These are phyloP conservation scores for Rhinoraja longicauda DNA, from an alignment of 2,797 vertebrate species.

Conservation along the genomic window DNA sequence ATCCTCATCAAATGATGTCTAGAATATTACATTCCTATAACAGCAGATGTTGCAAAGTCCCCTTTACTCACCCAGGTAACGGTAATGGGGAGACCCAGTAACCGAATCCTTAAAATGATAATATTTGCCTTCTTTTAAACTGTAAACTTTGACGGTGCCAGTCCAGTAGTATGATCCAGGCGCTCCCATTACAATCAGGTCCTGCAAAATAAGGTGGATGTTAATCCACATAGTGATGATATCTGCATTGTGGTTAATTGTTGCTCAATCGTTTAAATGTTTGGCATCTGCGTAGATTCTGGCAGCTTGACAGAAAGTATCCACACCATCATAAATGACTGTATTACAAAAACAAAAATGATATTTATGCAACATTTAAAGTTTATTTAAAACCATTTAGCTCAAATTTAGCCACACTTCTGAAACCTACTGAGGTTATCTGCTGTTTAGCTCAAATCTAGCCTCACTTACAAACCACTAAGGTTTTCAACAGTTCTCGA, in stretches of 20 bases:
- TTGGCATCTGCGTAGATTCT: too few species aligned
- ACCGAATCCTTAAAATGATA: conserved; percentile 78
- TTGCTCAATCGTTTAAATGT: not conserved
- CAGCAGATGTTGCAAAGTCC: not conserved
- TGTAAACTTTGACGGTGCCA: conserved; percentile 91
- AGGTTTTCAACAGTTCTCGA: not conserved
- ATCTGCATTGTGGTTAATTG: not conserved
- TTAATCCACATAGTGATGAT: not conserved
- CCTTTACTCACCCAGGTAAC: conserved; percentile 79
- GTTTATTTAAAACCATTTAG: not conserved
- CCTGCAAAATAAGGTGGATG: conserved; percentile 57
- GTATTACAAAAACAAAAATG: too few species aligned
- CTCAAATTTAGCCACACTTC: not conserved
- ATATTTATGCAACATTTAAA: not conserved
- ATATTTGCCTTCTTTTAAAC: conserved; percentile 80
- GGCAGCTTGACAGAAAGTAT: not conserved
- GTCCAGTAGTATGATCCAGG: conserved; percentile 98
- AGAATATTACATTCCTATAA: not conserved
- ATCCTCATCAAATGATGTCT: not conserved
- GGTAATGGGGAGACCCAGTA: conserved; percentile 78
- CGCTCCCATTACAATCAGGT: conserved; percentile 93
- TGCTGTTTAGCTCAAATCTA: too few species aligned
- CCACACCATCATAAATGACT: not conserved
- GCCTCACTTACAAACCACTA: not conserved
- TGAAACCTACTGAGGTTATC: not conserved